These are phyloP conservation scores for Meda fulgida DNA, from an alignment of 2,797 vertebrate species.

Conservation along the genomic window DNA sequence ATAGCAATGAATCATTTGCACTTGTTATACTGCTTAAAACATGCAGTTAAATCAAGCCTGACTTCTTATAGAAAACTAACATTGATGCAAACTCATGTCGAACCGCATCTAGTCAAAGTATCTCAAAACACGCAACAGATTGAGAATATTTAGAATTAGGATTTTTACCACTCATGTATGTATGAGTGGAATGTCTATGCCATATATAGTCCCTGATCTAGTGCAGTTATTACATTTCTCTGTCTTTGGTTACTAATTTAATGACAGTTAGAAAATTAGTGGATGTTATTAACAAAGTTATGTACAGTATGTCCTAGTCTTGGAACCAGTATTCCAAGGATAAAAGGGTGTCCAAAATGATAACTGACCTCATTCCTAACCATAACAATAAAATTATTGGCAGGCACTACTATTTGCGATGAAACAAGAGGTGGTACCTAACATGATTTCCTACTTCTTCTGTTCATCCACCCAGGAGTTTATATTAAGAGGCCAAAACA, in stretches of 20 bases:
- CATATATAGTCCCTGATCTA: background rate
- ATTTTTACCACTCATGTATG: background rate
- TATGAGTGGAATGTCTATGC: background rate
- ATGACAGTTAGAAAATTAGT: background rate
- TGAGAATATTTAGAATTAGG: background rate
- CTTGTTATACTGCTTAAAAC: background rate
- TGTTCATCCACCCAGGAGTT: constrained; percentile 63
- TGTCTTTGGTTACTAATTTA: background rate
- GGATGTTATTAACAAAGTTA: background rate
- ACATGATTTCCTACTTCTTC: constrained; percentile 64
- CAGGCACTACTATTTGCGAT: constrained; percentile 70
- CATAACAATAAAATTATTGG: constrained; percentile 74
- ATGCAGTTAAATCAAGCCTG: background rate
- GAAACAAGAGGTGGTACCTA: constrained; percentile 71
- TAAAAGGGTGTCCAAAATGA: constrained; percentile 51
- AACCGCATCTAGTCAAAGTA: background rate
- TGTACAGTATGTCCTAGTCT: constrained; percentile 13
- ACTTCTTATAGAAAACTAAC: background rate
- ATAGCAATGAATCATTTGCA: background rate
- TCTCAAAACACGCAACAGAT: background rate
- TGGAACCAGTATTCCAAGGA: constrained; percentile 57
- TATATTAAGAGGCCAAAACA: constrained; percentile 69
- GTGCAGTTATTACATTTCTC: background rate
- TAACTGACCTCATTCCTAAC: constrained; percentile 66
- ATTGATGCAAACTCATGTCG: background rate